Evolutionary conservation across 2,888 invertebrate genomes (phyloP), one percentile per base, ranked within the genome.

Genomic region (Lysandra bellargus): DNA sequence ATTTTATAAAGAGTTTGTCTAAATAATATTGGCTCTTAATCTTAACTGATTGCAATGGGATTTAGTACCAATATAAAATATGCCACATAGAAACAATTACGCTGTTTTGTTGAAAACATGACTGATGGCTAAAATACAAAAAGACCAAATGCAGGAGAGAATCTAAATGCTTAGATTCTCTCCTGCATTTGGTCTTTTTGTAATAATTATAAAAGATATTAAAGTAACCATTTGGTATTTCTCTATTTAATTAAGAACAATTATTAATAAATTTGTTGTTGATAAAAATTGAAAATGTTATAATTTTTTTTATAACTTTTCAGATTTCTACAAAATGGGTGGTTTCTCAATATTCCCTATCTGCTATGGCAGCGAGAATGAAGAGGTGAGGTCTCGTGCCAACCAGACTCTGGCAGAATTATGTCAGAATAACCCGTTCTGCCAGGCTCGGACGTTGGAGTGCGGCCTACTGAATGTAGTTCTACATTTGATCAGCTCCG

Each of bases 391-490:
- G 60, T 95, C 96, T 81, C 90, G 93, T 64, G 95, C 97, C 2
- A 96, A 97, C 14, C 95, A 96, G 49, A 90, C 98, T 17, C 92
- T 98, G 2, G 98, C 97, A 0, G 97, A 97, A 84, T 88, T 98
- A 80, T 96, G 97, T 60, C 98, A 99, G 90, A 98, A 98, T 91
- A 98, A 98, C 91, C 96, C 97, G 0, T 97, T 95, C 87, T 98
- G 98, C 84, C 98, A 99, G 88, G 90, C 95, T 44, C 93, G 95
- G 72, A 96, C 97, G n/a, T 83, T 97, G 5, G 96, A 97, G 81
- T 93, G 95, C 76, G 96, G 96, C 0, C 90, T 97, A 9, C 89
- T 98, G 73, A 95, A 96, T 0, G 91, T 95, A 9, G 88, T 98
- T 23, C 86, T 97, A 17, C 88, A 90, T 5, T 88, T 97, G 80